Conservation (phyloP, 2,888 invertebrate genomes). For the Agrochola circellaris region DNA sequence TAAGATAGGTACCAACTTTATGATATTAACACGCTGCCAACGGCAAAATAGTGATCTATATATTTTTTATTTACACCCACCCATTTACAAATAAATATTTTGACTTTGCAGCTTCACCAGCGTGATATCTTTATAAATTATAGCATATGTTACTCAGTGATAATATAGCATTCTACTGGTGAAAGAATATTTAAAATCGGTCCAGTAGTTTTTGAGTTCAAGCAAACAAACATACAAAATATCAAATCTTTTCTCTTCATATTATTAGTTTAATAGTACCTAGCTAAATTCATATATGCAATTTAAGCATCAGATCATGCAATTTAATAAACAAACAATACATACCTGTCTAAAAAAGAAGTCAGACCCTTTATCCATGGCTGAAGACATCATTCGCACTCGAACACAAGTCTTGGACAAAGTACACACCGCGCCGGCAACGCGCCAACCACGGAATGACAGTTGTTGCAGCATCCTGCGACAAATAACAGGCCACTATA, state of each 20-base stretch:
- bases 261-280: too few relatives aligned
- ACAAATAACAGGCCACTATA: not conserved
- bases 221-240: too few relatives aligned
- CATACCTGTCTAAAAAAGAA: conserved; percentile 88
- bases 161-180: too few relatives aligned
- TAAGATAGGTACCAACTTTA: not conserved
- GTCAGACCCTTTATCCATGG: conserved; percentile 72
- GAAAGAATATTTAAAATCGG: too few relatives aligned
- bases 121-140: too few relatives aligned
- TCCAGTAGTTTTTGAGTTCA: too few relatives aligned
- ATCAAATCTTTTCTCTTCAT: too few relatives aligned
- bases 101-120: not conserved
- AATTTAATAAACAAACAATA: conserved; percentile 12
- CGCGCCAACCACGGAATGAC: conserved; percentile 70
- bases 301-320: not conserved
- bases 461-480: conserved; percentile 78
- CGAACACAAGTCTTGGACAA: conserved; percentile 59
- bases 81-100: not conserved
- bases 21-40: not conserved
- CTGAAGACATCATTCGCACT: conserved; percentile 72
- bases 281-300: not conserved
- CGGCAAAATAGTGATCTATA: not conserved
- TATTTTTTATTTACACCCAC: not conserved
- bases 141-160: too few relatives aligned
- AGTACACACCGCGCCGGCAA: conserved; percentile 62